These are phyloP conservation scores for Promerops cafer DNA, from an alignment of 2,113 vertebrate species.

Conservation along the genomic window DNA sequence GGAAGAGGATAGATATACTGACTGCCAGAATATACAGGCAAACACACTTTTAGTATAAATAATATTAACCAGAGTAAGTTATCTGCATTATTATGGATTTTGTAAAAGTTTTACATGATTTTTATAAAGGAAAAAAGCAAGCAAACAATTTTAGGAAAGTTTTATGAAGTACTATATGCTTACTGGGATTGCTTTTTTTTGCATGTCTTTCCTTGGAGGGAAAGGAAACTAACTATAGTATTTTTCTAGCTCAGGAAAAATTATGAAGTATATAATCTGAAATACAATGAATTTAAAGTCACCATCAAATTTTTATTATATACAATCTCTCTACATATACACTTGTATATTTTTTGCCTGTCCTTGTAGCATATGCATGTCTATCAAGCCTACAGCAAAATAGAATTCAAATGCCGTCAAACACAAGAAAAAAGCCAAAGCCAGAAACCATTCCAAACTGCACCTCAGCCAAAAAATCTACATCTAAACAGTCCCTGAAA, in stretches of 20 bases:
- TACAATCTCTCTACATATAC: background rate
- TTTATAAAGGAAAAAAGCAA: background rate
- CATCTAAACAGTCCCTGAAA: background rate
- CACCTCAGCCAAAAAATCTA: background rate
- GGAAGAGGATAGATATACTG: background rate
- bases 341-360: background rate
- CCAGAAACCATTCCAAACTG: background rate
- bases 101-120: background rate
- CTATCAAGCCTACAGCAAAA: background rate
- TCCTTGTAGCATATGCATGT: background rate
- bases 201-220: background rate
- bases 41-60: background rate
- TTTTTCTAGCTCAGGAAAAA: background rate
- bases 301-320: background rate
- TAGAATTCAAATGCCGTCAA: background rate
- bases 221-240: background rate
- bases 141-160: background rate
- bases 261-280: background rate
- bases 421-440: background rate
- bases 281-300: background rate
- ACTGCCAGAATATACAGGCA: background rate
- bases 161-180: background rate
- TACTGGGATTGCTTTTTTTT: background rate
- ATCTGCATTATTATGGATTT: background rate
- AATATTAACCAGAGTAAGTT: background rate